Conservation (phyloP, 2,888 invertebrate species). For the Sarcophaga variegata region DNA sequence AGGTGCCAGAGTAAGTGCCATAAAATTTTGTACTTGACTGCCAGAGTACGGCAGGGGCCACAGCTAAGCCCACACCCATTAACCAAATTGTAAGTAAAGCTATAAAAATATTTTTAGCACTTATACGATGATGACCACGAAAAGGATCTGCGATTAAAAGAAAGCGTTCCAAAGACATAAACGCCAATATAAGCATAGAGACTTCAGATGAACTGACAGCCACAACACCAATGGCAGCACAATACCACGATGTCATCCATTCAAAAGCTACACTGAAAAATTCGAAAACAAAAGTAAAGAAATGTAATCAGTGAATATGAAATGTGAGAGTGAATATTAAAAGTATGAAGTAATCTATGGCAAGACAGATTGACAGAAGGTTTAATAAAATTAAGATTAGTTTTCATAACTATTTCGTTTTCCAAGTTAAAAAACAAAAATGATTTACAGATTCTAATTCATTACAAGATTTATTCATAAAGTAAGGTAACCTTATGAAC, state of each 20-base stretch:
- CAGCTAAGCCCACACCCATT: conserved; percentile 84
- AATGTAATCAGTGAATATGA: too few relatives aligned
- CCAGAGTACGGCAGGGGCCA: conserved; percentile 86
- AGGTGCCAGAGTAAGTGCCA: conserved; percentile 86
- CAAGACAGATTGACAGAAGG: too few relatives aligned
- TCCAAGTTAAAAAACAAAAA: too few relatives aligned
- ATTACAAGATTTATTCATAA: too few relatives aligned
- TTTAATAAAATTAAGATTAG: too few relatives aligned
- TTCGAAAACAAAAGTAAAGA: background rate
- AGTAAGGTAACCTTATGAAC: too few relatives aligned
- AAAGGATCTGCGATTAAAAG: conserved; percentile 85
- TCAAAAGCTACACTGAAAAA: conserved; percentile 82
- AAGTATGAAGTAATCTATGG: too few relatives aligned
- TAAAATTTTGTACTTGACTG: conserved; percentile 85
- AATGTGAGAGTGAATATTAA: too few relatives aligned
- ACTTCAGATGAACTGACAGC: conserved; percentile 88
- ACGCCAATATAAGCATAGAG: conserved; percentile 86
- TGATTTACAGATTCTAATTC: too few relatives aligned
- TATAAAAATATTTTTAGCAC: conserved; percentile 83
- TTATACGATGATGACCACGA: conserved; percentile 83
- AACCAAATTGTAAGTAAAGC: conserved; percentile 85
- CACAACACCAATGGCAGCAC: conserved; percentile 84
- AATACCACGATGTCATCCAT: conserved; percentile 87
- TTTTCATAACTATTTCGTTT: too few relatives aligned
- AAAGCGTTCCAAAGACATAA: conserved; percentile 88